phyloP scores from a whole-genome alignment of 2,888 invertebrate genomes.

The Xylophagus ater region DNA sequence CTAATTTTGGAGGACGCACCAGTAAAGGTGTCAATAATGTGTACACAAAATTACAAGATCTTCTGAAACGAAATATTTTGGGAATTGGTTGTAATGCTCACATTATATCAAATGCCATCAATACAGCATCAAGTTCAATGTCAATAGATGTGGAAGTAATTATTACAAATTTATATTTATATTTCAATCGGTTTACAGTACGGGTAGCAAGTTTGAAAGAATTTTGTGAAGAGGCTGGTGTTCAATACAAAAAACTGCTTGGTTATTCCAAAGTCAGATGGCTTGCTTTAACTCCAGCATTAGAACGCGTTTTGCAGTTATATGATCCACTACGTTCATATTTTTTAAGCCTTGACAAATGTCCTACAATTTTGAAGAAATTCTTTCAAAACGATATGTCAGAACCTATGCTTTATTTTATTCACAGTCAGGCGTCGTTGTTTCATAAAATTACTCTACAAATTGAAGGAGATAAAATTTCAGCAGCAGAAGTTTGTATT shows the following conservation, averaged over 20 bases:
- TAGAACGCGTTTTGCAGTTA: constrained; percentile 13
- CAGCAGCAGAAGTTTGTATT: constrained; percentile 2
- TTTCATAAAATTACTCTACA: constrained; percentile 6
- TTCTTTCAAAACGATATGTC: constrained; percentile 11
- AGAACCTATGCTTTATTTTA: constrained; percentile 11
- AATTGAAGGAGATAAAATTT: constrained; percentile 5
- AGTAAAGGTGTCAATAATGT: constrained; percentile 20
- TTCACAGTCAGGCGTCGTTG: constrained; percentile 9
- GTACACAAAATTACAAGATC: constrained; percentile 16
- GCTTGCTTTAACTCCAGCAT: constrained; percentile 11
- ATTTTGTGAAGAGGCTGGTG: constrained; percentile 9
- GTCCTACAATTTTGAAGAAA: constrained; percentile 10
- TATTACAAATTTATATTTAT: constrained; percentile 16
- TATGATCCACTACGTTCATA: constrained; percentile 11
- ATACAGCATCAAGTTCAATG: constrained; percentile 18
- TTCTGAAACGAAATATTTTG: constrained; percentile 16
- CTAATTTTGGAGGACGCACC: constrained; percentile 20
- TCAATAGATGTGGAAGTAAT: constrained; percentile 18
- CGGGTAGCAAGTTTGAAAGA: constrained; percentile 17
- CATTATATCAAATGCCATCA: constrained; percentile 12
- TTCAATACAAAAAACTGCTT: constrained; percentile 12
- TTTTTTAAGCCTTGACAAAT: constrained; percentile 13
- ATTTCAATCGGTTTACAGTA: constrained; percentile 22
- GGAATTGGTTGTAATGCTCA: constrained; percentile 23
- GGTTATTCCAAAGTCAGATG: constrained; percentile 14